Evolutionary conservation across 2,113 vertebrate species (phyloP).

Genomic region (Sarotherodon lohbergeri): DNA sequence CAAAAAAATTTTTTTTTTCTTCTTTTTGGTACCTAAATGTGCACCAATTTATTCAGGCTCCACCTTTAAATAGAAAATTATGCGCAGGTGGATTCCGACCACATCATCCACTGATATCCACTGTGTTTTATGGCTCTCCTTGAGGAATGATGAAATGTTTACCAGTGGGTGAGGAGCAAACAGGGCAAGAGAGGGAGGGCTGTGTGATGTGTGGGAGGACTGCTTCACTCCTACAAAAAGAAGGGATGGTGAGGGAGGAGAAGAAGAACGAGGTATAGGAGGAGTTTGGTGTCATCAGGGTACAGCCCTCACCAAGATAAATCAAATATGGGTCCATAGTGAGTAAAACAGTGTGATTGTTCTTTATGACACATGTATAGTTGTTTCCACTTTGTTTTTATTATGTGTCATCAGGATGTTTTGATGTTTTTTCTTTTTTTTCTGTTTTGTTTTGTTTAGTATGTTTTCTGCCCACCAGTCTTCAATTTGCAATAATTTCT

Average conservation of each 20-base stretch:
- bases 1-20: not conserved
- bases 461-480: slow-evolving; percentile 12
- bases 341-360: not conserved
- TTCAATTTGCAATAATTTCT: slow-evolving; percentile 41
- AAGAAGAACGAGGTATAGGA: slow-evolving; percentile 32
- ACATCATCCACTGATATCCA: slow-evolving; percentile 6
- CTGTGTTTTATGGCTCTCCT: slow-evolving; percentile 57
- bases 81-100: not conserved
- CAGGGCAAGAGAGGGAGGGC: not conserved
- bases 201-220: slow-evolving; percentile 22
- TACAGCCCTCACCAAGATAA: slow-evolving; percentile 33
- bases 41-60: not conserved
- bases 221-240: slow-evolving; percentile 2
- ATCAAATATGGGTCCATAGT: slow-evolving; percentile 38
- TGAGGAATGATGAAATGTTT: slow-evolving; percentile 69
- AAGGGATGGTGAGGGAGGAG: not conserved
- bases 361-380: not conserved
- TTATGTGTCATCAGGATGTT: not conserved
- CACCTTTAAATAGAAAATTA: not conserved
- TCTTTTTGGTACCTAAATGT: not conserved
- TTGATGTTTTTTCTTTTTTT: not conserved
- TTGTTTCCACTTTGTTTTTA: not conserved
- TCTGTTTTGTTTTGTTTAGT: not conserved
- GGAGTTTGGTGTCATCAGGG: slow-evolving; percentile 46
- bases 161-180: slow-evolving; percentile 48